Percentiles rank a stretch among this genome's conserved stretches.
Evolutionary conservation across 2,797 vertebrate genomes (phyloP).

Genomic region (Phalanger gymnotis): DNA sequence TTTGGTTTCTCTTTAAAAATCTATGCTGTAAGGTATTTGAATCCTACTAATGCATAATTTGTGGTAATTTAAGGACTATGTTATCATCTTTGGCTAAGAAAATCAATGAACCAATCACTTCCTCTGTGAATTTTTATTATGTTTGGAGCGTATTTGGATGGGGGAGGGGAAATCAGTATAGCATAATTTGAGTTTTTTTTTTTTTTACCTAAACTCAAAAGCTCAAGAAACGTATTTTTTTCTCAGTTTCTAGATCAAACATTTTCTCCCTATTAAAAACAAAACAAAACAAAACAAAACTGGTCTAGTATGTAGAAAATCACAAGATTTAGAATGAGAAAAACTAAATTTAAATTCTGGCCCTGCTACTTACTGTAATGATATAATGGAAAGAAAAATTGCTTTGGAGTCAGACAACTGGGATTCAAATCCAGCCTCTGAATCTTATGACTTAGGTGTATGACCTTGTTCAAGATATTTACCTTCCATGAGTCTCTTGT

Average conservation of each 20-base stretch:
- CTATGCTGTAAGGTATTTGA: background rate
- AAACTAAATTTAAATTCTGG: background rate
- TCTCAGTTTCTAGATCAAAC: background rate
- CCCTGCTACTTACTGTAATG: background rate
- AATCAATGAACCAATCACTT: background rate
- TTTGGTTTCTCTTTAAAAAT: background rate
- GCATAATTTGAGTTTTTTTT: background rate
- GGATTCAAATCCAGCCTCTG: background rate
- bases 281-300: no score
- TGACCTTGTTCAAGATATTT: background rate
- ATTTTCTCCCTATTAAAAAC: background rate
- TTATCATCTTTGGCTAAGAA: background rate
- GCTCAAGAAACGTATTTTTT: background rate
- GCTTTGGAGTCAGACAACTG: background rate
- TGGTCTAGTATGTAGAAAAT: background rate
- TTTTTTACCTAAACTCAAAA: background rate
- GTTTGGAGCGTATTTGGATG: background rate
- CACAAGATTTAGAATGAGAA: background rate
- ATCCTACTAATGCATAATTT: background rate
- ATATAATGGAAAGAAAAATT: background rate
- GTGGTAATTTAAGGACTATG: background rate
- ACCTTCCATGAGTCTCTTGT: background rate
- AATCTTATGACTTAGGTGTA: background rate
- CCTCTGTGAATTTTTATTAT: background rate
- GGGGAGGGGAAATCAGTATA: no score